These are phyloP conservation scores for Sylvilagus bachmani DNA, from an alignment of 2,113 vertebrate species.

Conservation along the genomic window DNA sequence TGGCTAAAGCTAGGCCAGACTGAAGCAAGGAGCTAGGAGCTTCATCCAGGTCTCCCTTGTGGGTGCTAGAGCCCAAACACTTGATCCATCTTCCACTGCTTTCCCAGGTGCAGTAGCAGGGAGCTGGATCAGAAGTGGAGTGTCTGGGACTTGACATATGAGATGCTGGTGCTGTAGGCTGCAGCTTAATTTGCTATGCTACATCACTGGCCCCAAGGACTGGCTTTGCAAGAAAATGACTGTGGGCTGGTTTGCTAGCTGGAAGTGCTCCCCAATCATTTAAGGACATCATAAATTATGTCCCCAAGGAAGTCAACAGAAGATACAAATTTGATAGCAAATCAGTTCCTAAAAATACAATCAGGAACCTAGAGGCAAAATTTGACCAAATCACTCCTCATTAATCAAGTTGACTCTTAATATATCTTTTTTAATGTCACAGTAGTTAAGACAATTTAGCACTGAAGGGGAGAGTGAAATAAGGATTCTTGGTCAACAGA, in stretches of 20 bases:
- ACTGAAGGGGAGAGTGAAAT: conserved; percentile 48
- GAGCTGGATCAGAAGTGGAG: too few species aligned
- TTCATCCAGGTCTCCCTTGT: too few species aligned
- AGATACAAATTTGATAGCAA: conserved; percentile 67
- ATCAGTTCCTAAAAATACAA: conserved; percentile 44
- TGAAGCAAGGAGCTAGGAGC: too few species aligned
- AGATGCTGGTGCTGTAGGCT: too few species aligned
- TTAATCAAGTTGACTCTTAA: conserved; percentile 75
- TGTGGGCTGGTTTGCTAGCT: conserved; percentile 35
- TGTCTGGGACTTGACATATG: too few species aligned
- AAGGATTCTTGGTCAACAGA: conserved; percentile 12
- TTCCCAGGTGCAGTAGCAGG: too few species aligned
- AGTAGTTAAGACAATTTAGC: conserved; percentile 70
- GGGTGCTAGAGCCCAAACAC: too few species aligned
- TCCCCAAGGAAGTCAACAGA: conserved; percentile 72
- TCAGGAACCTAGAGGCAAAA: conserved; percentile 62
- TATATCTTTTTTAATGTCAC: conserved; percentile 69
- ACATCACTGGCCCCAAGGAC: conserved; percentile 15
- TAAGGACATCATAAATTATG: conserved; percentile 74
- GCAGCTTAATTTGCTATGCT: too few species aligned
- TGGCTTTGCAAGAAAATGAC: conserved; percentile 60
- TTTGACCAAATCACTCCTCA: conserved; percentile 59
- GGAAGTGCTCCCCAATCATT: conserved; percentile 49
- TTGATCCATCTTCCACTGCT: too few species aligned
- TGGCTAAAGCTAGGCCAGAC: too few species aligned